Evolutionary conservation across 2,797 vertebrate genomes (phyloP), one percentile per base, ranked within the genome.

Genomic region (Eidolon dupreanum): DNA sequence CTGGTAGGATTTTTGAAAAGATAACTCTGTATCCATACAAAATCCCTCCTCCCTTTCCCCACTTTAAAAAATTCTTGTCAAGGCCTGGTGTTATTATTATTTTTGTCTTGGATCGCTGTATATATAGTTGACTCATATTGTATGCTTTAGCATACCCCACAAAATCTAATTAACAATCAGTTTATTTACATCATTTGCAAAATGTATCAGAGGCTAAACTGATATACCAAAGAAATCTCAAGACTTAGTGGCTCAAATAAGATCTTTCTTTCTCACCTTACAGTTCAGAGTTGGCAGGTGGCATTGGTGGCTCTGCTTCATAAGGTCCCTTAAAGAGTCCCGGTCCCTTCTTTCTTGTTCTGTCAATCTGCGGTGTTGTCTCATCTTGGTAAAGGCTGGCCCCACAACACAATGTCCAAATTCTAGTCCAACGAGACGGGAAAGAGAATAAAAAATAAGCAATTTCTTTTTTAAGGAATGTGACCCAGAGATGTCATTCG

Each of bases 121-220:
- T 49, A 49, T 55, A 6, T 53, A 8, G 59, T 70, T 71, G 31
- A 61, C 61, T 88, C 24, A 53, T 38, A n/a, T 7, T 16, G 16
- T 70, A n/a, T 65, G 33, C 28, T 19, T 70, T 78, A 89, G 53
- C n/a, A 26, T 38, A 51, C 11, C 8, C 10, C 1, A 0, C 20
- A n/a, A 33, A 49, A 26, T 92, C 59, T 77, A 83, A 66, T 85
- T 94, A 78, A 65, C 5, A 84, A 31, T 65, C 6, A 19, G 49
- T 84, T 85, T 66, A 92, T 74, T 88, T 68, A 87, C 71, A 66
- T 85, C 51, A 68, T 88, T 90, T 95, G 90, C 38, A 79, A 36
- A 36, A 78, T 90, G n/a, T 53, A 11, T 75, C 88, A n/a, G 53
- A 82, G 38, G 16, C 65, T 86, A 66, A 43, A 22, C 6, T 22